Evolutionary conservation across 2,888 invertebrate genomes (phyloP).

Genomic region (Sminthurinus aureus): DNA sequence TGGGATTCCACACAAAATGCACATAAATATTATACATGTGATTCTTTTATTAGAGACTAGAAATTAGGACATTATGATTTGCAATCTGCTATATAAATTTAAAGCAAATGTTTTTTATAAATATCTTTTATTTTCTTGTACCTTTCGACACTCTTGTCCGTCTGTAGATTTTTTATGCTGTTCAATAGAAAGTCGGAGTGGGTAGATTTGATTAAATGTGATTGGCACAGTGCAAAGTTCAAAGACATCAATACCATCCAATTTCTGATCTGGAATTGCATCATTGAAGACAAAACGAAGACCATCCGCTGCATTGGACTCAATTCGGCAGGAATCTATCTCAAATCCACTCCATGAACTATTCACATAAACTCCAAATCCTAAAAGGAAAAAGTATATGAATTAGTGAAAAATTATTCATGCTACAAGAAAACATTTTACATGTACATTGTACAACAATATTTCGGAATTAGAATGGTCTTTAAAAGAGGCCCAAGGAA

Average conservation of each 20-base stretch:
- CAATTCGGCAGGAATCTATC: slow-evolving; percentile 78
- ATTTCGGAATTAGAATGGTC: too few species aligned
- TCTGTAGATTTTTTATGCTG: slow-evolving; percentile 78
- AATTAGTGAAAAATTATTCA: too few species aligned
- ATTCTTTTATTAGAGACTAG: too few species aligned
- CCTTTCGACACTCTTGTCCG: slow-evolving; percentile 77
- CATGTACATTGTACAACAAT: too few species aligned
- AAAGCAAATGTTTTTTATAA: too few species aligned
- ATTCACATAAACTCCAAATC: slow-evolving; percentile 89
- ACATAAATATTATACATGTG: neutral
- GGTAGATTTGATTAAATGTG: slow-evolving; percentile 85
- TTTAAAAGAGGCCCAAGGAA: too few species aligned
- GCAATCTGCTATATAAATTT: neutral
- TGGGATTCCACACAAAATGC: slow-evolving; percentile 15
- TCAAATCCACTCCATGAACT: slow-evolving; percentile 83
- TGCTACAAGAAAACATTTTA: too few species aligned
- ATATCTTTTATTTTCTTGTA: slow-evolving; percentile 51
- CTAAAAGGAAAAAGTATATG: slow-evolving; percentile 63
- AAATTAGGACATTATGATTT: too few species aligned
- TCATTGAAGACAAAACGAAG: slow-evolving; percentile 86
- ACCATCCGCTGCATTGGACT: slow-evolving; percentile 90
- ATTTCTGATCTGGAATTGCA: slow-evolving; percentile 74
- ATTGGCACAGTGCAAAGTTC: slow-evolving; percentile 87
- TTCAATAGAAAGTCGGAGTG: slow-evolving; percentile 81
- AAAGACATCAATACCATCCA: slow-evolving; percentile 77